Evolutionary conservation across 2,113 vertebrate species (phyloP), one percentile per base, ranked within the genome.

Genomic region (Pterocles orientalis): DNA sequence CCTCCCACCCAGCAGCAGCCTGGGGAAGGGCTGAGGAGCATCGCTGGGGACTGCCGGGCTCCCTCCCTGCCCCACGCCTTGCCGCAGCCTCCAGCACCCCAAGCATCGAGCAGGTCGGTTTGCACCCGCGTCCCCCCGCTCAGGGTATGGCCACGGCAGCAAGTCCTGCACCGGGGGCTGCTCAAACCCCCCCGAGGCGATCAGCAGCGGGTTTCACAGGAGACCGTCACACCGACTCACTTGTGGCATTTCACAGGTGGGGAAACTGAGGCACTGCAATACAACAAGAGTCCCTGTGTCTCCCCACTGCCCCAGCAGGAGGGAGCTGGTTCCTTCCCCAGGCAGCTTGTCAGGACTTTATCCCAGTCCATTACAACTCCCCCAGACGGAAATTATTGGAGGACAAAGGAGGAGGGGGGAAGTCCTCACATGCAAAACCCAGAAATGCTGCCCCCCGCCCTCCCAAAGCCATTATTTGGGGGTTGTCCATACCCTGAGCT

Each of bases 61-160:
- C 90, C 75, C 34, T 72, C n/a, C 76, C 82, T 20, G 47, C 8
- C 41, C 72, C 2, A 0, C 6, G 14, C 28, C 18, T 84, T 20
- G 10, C 54, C 7, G 12, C 69, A 54, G 45, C 60, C 71, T 13
- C 57, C 3, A 1, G 21, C 33, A 12, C 29, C 15, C 31, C 1
- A 2, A 24, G 60, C 15, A 14, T 6, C 1, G 2, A 16, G 69
- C 0, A 2, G 20, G 47, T 2, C 1, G 2, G 33, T 68, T 50
- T 17, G 41, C 7, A 36, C 31, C 53, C 10, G 0, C 3, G 0
- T 83, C 8, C 25, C 50, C 12, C 2, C 2, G 10, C 60, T 25
- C 6, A 4, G 24, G 53, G 48, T 31, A 51, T 0, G 1, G 53
- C 53, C 53, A 26, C 82, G 39, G 57, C 13, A 0, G 5, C 7